Evolutionary conservation across 2,888 invertebrate genomes (phyloP), one percentile per base, ranked within the genome.

Genomic region (Trachelus stipa): DNA sequence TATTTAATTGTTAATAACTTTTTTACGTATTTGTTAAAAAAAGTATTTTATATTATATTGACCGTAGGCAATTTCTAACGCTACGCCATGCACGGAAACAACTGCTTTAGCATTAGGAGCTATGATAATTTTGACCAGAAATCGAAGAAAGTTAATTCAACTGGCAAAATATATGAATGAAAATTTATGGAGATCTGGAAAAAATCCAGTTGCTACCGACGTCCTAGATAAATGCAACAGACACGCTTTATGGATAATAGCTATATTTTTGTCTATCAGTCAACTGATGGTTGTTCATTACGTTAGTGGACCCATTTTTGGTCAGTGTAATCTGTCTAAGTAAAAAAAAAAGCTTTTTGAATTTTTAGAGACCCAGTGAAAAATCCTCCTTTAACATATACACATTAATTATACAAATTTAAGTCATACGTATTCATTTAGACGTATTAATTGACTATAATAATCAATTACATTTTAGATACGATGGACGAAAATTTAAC

Each of bases 401-500:
- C 2, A 9, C 1, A 56, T 9, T 0, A 56, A 56, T 23, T 9
- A 23, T 23, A 23, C 23, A 56, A 56, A 56, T 56, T 56, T 23
- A 23, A 23, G 2, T 23, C 6, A 56, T 15, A 23, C 40, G 40
- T 40, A 40, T 6, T 40, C 0, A 4, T 23, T 40, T 23, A 1
- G 40, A 40, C 15, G 1, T 23, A 6, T 6, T 6, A 23, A 40
- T 15, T 15, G 4, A 40, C 4, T 40, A 15, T 15, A 23, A 40
- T 23, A 40, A 15, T 40, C 23, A 40, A 40, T 56, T 56, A 56
- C 0, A 23, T 9, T 56, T 23, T 56, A 56, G 56, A 56, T 23
- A 56, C 9, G 56, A 56, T 23, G 56, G 23, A 56, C 9, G 56
- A 56, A 56, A 85, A 88, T 30, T 81, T 78, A 30, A 82, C 84